Conservation (phyloP, 2,797 vertebrate genomes). For the Gallinago nigripennis region DNA sequence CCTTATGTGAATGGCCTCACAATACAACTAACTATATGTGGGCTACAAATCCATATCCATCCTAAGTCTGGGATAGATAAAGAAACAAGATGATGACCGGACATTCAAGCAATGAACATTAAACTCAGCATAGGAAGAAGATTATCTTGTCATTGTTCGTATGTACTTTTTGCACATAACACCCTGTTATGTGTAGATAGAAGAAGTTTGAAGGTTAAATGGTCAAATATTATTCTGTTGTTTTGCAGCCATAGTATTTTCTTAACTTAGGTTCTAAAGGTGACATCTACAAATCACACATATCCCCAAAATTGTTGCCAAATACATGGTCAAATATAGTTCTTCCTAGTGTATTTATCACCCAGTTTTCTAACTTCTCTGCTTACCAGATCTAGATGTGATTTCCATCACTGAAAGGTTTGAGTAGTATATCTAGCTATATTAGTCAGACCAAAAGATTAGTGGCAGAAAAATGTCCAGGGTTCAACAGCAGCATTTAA, state of each 20-base stretch:
- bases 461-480: not conserved
- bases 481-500: constrained; percentile 2
- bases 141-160: not conserved
- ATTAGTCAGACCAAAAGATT: not conserved
- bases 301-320: not conserved
- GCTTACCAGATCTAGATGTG: not conserved
- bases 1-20: not conserved
- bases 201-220: not conserved
- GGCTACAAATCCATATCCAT: not conserved
- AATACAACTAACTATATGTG: not conserved
- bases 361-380: not conserved
- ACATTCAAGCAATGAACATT: not conserved
- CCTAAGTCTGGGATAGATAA: not conserved
- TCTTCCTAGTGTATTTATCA: not conserved
- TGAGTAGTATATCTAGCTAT: not conserved
- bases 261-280: not conserved
- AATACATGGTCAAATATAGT: not conserved
- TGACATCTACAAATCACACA: not conserved
- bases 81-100: not conserved
- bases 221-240: not conserved
- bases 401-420: not conserved
- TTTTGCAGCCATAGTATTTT: not conserved
- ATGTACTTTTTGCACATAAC: not conserved
- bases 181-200: not conserved
- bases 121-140: not conserved